phyloP scores from a whole-genome alignment of 2,888 invertebrate genomes.

The Hyposoter didymator region DNA sequence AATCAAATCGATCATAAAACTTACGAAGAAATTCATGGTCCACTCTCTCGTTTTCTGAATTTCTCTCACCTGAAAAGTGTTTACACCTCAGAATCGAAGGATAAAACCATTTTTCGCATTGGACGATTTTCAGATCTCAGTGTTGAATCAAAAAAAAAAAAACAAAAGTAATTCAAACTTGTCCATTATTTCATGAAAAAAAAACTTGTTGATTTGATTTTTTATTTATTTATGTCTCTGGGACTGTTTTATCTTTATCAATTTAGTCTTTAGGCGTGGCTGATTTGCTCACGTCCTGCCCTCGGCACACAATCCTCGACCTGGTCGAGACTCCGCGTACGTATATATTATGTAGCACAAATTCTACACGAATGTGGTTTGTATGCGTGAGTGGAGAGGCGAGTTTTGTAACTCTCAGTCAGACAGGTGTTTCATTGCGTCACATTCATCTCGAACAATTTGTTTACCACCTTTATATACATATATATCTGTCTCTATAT shows the following conservation, averaged over 20 bases:
- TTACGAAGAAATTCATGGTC: not conserved
- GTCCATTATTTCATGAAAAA: not conserved
- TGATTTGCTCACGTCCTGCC: constrained; percentile 62
- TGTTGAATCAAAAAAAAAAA: not conserved
- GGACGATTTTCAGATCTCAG: not conserved
- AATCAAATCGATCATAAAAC: not conserved
- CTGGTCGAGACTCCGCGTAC: constrained; percentile 32
- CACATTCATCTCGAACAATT: constrained; percentile 73
- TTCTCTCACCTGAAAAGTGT: not conserved
- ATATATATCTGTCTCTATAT: not conserved
- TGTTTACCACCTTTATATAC: constrained; percentile 68
- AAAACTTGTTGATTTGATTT: not conserved
- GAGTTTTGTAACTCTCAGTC: constrained; percentile 76
- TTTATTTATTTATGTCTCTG: constrained; percentile 14
- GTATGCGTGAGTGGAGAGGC: constrained; percentile 34
- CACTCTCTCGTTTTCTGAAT: not conserved
- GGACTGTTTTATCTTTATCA: constrained; percentile 44
- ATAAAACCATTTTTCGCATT: not conserved
- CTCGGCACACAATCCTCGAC: constrained; percentile 61
- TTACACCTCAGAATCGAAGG: not conserved
- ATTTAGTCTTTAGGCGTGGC: constrained; percentile 54
- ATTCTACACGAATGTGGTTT: constrained; percentile 43
- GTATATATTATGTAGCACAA: constrained; percentile 17
- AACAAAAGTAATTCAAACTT: not conserved
- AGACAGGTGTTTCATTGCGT: constrained; percentile 78